Evolutionary conservation across 2,888 invertebrate genomes (phyloP).

Genomic region (Mellilla xanthometata): DNA sequence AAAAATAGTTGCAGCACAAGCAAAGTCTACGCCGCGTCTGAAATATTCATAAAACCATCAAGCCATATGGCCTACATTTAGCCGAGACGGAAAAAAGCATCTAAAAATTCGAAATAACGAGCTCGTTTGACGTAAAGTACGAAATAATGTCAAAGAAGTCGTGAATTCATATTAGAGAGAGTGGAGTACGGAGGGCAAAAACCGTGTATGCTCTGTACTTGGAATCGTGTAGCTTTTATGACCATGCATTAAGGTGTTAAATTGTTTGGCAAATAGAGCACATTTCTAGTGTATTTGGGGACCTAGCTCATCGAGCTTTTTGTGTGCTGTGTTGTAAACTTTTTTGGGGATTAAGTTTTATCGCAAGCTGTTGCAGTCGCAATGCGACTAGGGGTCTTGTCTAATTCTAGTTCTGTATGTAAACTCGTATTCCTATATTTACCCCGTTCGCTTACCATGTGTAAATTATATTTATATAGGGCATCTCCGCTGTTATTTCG

Average conservation of each 20-base stretch:
- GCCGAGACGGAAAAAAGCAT: slow-evolving; percentile 1
- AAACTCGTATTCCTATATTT: no score
- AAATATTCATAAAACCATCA: slow-evolving; percentile 1
- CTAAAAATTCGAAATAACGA: slow-evolving; percentile 12
- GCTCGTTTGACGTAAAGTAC: slow-evolving; percentile 10
- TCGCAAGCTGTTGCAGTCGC: not conserved
- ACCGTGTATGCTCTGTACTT: not conserved
- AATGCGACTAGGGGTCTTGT: no score
- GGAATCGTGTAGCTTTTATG: slow-evolving; percentile 1
- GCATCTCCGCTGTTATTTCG: no score
- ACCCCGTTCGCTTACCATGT: no score
- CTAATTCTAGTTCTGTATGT: no score
- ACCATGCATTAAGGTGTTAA: not conserved
- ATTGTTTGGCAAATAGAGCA: not conserved
- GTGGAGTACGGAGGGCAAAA: not conserved
- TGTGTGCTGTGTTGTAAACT: slow-evolving; percentile 2
- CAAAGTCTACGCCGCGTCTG: not conserved
- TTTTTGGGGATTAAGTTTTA: not conserved
- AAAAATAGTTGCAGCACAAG: no score
- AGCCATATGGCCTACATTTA: not conserved
- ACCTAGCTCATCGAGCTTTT: not conserved
- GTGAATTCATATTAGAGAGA: slow-evolving; percentile 14
- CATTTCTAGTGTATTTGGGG: not conserved
- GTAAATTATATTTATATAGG: no score
- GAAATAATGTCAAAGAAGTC: slow-evolving; percentile 14